These are phyloP conservation scores for Betta splendens DNA, from an alignment of 2,797 vertebrate genomes.

Conservation along the genomic window DNA sequence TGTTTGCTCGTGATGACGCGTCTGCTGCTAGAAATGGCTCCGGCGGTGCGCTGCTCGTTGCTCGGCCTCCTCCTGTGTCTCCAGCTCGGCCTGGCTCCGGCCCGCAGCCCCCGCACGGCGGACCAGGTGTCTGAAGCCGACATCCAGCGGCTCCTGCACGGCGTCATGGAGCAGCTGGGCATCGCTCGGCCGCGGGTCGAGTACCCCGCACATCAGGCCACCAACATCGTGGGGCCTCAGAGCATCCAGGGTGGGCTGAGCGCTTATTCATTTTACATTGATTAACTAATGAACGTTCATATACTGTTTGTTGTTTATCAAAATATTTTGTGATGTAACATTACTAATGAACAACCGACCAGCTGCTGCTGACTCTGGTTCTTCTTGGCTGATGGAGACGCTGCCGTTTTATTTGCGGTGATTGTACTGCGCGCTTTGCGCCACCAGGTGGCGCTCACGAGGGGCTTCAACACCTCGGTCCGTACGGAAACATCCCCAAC, in stretches of 20 bases:
- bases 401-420: not conserved
- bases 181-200: conserved; percentile 95
- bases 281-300: no score
- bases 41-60: conserved; percentile 59
- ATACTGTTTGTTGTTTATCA: no score
- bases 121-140: conserved; percentile 92
- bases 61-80: conserved; percentile 79
- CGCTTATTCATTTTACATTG: no score
- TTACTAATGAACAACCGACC: no score
- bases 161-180: conserved; percentile 96
- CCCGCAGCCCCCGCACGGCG: conserved; percentile 84
- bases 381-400: no score
- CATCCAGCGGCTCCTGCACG: conserved; percentile 95
- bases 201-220: conserved; percentile 95
- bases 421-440: not conserved
- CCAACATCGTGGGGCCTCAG: conserved; percentile 95
- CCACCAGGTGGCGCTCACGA: conserved; percentile 95
- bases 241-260: conserved; percentile 90
- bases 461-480: conserved; percentile 95
- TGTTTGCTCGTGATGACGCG: conserved; percentile 12
- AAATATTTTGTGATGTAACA: no score
- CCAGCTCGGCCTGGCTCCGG: conserved; percentile 74
- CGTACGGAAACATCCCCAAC: conserved; percentile 97
- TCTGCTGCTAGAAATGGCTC: conserved; percentile 51
- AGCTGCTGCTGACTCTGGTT: no score